These are phyloP conservation scores for Cheilosia scutellata DNA, from an alignment of 2,888 invertebrate genomes.

Conservation along the genomic window DNA sequence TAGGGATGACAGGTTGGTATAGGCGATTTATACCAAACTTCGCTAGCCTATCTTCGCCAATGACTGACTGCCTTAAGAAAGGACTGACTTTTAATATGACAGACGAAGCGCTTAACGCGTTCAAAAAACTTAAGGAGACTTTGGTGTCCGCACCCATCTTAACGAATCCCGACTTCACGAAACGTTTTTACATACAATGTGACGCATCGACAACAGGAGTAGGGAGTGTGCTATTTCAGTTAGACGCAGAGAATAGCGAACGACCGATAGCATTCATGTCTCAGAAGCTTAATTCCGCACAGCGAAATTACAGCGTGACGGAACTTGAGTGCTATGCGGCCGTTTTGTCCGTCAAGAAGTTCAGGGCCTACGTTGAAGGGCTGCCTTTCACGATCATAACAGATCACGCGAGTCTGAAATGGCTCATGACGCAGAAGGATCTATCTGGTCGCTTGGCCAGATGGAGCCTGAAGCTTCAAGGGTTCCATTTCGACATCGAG, in stretches of 20 bases:
- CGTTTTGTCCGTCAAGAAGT: not conserved
- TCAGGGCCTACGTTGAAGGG: not conserved
- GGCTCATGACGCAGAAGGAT: not conserved
- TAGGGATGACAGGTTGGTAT: not conserved
- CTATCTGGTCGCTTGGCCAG: not conserved
- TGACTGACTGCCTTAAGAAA: not conserved
- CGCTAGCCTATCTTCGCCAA: not conserved
- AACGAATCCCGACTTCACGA: not conserved
- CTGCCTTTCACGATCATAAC: not conserved
- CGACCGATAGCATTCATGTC: not conserved
- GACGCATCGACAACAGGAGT: not conserved
- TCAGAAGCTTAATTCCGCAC: too few relatives aligned
- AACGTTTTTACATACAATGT: not conserved
- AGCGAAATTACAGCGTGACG: not conserved
- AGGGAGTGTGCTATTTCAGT: not conserved
- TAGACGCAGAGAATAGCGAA: not conserved
- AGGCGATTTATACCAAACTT: not conserved
- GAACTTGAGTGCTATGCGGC: not conserved
- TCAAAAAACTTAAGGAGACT: not conserved
- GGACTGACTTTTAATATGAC: not conserved
- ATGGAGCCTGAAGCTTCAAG: not conserved
- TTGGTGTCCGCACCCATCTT: not conserved
- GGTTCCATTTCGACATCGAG: not conserved
- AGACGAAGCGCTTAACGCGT: not conserved
- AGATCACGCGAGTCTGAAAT: not conserved